Conservation (phyloP, 2,113 vertebrate species). For the Megalops atlanticus region DNA sequence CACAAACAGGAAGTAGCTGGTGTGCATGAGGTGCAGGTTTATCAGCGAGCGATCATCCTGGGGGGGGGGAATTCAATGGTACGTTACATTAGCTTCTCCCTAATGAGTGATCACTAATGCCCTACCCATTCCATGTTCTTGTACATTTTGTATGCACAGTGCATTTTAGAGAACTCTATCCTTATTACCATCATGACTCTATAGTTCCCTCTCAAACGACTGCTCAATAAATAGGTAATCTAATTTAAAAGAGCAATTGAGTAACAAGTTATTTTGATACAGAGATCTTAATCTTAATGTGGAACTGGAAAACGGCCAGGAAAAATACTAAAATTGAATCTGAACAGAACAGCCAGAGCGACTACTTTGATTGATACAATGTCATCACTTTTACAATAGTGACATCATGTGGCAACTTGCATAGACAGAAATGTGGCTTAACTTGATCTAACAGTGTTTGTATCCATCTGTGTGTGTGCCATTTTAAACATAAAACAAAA, state of each 20-base stretch:
- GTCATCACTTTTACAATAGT: background rate
- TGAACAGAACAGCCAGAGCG: too few relatives aligned
- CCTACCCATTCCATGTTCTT: background rate
- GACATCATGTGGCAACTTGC: too few relatives aligned
- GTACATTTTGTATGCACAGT: background rate
- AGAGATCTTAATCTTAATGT: too few relatives aligned
- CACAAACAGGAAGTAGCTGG: slow-evolving; percentile 98
- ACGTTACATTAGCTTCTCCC: background rate
- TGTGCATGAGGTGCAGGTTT: slow-evolving; percentile 98
- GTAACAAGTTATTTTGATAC: too few relatives aligned
- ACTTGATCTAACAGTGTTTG: too few relatives aligned
- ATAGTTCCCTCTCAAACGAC: too few relatives aligned
- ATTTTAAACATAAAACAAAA: too few relatives aligned
- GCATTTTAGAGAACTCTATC: background rate
- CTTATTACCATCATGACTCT: too few relatives aligned
- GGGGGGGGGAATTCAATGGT: slow-evolving; percentile 1
- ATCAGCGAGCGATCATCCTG: slow-evolving; percentile 98
- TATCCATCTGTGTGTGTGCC: too few relatives aligned
- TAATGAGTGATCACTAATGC: slow-evolving; percentile 11
- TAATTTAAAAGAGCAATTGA: background rate
- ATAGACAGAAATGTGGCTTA: too few relatives aligned
- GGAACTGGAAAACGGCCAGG: background rate
- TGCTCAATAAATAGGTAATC: too few relatives aligned
- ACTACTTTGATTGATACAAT: background rate
- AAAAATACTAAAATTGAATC: too few relatives aligned